Evolutionary conservation across 2,797 vertebrate genomes (phyloP).

Genomic region (Fratercula arctica): DNA sequence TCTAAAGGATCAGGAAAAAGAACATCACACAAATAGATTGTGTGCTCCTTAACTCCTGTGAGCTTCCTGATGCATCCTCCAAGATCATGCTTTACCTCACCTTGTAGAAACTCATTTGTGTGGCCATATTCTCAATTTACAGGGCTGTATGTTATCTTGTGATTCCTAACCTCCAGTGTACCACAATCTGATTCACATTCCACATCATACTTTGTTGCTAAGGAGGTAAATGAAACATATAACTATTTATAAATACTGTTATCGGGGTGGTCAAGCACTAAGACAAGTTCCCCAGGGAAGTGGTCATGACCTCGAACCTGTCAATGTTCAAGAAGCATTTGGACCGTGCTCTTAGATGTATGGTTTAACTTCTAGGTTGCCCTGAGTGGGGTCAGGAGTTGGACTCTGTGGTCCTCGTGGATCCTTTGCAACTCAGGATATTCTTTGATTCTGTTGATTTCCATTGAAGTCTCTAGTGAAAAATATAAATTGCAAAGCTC

Average conservation of each 20-base stretch:
- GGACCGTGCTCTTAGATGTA: not conserved
- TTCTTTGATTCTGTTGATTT: not conserved
- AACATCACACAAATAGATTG: not conserved
- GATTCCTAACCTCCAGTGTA: not conserved
- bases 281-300: not conserved
- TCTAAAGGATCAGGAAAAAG: not conserved
- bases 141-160: not conserved
- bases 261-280: not conserved
- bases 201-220: not conserved
- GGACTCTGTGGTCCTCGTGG: not conserved
- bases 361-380: not conserved
- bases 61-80: not conserved
- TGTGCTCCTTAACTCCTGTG: not conserved
- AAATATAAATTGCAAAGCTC: not conserved
- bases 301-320: not conserved
- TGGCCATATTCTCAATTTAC: not conserved
- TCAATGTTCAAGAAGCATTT: not conserved
- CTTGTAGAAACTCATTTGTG: not conserved
- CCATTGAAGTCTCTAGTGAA: not conserved
- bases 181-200: not conserved
- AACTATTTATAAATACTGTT: not conserved
- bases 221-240: not conserved
- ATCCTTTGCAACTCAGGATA: not conserved
- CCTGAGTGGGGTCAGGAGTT: not conserved
- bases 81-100: not conserved